These are phyloP conservation scores for Bombus confusus DNA, from an alignment of 1,140 invertebrate species.

Conservation along the genomic window DNA sequence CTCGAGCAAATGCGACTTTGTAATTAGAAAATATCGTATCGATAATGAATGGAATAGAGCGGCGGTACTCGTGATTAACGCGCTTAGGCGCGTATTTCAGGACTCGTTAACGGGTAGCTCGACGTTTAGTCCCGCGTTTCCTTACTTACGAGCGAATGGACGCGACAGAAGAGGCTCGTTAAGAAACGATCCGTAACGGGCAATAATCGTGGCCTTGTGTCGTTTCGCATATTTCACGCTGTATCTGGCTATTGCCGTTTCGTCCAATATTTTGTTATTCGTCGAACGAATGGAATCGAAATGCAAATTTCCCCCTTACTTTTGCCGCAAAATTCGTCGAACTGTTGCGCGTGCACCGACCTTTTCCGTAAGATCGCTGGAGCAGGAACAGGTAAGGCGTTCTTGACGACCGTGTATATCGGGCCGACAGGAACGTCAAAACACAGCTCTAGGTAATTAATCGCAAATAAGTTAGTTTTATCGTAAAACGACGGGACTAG, in stretches of 20 bases:
- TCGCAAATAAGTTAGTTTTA: too few species aligned
- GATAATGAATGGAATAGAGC: background rate
- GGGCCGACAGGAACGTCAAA: too few species aligned
- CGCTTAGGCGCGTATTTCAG: background rate
- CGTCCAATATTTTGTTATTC: background rate
- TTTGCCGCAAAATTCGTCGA: background rate
- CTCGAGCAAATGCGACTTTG: background rate
- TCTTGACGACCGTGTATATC: too few species aligned
- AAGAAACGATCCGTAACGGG: background rate
- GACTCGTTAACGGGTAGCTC: background rate
- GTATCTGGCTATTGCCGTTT: too few species aligned
- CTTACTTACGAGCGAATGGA: background rate
- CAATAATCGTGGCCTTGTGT: too few species aligned
- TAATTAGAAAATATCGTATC: background rate
- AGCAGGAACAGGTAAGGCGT: background rate
- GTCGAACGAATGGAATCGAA: background rate
- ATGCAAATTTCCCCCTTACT: background rate
- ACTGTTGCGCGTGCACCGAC: accelerated
- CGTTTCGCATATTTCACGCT: too few species aligned
- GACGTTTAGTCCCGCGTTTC: background rate
- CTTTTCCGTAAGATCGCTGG: background rate
- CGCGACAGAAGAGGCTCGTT: background rate
- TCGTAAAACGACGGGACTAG: too few species aligned
- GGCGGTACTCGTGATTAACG: background rate
- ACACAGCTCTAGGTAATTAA: too few species aligned